Conservation (phyloP, 2,888 invertebrate species). For the Trypoxylon attenuatum region DNA sequence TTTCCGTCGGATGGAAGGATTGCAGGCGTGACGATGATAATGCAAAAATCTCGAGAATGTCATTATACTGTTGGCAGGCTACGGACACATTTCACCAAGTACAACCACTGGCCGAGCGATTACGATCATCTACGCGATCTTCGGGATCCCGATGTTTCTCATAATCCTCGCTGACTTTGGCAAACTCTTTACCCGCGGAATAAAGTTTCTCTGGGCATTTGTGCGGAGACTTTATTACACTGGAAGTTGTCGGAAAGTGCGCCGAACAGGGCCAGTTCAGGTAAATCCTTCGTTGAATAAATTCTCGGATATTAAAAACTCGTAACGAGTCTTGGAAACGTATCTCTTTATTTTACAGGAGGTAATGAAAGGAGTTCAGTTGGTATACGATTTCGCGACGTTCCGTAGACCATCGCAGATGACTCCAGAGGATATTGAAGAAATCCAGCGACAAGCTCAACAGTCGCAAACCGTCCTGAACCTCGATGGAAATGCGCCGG, state of each 20-base stretch:
- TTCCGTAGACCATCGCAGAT: conserved; percentile 83
- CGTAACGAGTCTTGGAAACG: too few species aligned
- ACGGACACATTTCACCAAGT: conserved; percentile 96
- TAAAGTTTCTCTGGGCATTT: conserved; percentile 93
- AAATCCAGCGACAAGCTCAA: conserved; percentile 63
- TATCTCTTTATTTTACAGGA: conserved; percentile 78
- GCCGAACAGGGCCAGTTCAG: conserved; percentile 85
- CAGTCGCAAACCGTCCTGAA: conserved; percentile 61
- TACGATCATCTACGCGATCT: conserved; percentile 94
- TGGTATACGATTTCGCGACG: conserved; percentile 87
- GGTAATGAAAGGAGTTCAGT: conserved; percentile 88
- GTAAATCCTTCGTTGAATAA: too few species aligned
- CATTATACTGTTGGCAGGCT: conserved; percentile 80
- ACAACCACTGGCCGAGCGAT: conserved; percentile 90
- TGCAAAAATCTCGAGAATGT: background rate
- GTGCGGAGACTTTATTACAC: conserved; percentile 90
- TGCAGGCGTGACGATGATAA: background rate
- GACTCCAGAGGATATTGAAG: conserved; percentile 78
- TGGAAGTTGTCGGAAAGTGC: conserved; percentile 86
- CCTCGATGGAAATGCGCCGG: conserved; percentile 74
- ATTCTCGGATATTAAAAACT: too few species aligned
- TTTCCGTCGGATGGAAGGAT: conserved; percentile 21
- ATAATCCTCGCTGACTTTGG: conserved; percentile 96
- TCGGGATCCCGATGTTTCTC: conserved; percentile 97
- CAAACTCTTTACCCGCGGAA: conserved; percentile 89